phyloP scores from a whole-genome alignment of 92 coral and sea anemone species.

The Meandrina meandrites region DNA sequence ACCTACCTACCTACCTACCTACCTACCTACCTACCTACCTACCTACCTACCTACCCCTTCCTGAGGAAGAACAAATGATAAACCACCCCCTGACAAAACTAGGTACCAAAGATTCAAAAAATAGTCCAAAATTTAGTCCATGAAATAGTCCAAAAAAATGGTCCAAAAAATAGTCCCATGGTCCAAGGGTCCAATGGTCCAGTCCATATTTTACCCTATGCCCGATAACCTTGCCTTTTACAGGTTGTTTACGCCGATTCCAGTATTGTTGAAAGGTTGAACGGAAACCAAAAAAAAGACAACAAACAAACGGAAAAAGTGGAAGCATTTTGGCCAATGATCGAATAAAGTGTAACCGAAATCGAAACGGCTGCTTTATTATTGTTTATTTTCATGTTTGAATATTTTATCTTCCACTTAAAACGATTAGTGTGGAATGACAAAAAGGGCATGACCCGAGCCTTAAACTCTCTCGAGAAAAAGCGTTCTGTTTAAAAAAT shows the following conservation, averaged over 20 bases:
- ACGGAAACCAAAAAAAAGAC: not conserved
- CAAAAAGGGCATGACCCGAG: conserved; percentile 4
- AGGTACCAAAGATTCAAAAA: too few species aligned
- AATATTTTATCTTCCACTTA: not conserved
- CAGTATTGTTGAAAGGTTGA: not conserved
- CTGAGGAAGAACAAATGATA: too few species aligned
- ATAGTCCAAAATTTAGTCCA: too few species aligned
- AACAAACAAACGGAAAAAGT: too few species aligned
- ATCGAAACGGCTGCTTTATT: not conserved
- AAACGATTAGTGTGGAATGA: conserved; percentile 2
- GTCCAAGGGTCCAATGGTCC: too few species aligned
- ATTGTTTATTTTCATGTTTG: not conserved
- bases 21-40: too few species aligned
- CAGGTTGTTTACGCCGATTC: not conserved
- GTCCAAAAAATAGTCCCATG: too few species aligned
- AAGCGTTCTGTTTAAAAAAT: not conserved
- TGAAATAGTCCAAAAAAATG: too few species aligned
- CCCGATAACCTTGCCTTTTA: not conserved
- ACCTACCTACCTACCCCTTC: too few species aligned
- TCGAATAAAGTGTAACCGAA: not conserved
- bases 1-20: too few species aligned
- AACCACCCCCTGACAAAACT: too few species aligned
- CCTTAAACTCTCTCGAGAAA: not conserved
- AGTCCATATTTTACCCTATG: too few species aligned
- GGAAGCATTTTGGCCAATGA: not conserved